Evolutionary conservation across 2,797 vertebrate species (phyloP).

Genomic region (Neosalanx taihuensis): DNA sequence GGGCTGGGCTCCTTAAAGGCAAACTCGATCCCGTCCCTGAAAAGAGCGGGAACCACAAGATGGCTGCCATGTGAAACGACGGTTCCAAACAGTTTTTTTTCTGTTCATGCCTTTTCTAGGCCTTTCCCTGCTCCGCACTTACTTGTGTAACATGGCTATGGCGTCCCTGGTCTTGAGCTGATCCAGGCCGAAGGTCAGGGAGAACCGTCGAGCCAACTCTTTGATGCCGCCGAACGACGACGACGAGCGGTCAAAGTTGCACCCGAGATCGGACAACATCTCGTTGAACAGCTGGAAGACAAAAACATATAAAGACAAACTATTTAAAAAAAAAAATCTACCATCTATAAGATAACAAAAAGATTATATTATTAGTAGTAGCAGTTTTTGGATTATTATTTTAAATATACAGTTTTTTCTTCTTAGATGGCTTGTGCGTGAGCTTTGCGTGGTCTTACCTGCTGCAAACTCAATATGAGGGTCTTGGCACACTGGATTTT

Average conservation of each 20-base stretch:
- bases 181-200: constrained; percentile 97
- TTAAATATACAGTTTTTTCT: not conserved
- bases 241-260: constrained; percentile 94
- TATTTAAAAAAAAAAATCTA: not conserved
- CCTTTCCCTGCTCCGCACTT: constrained; percentile 55
- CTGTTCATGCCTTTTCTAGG: not conserved
- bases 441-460: constrained; percentile 76
- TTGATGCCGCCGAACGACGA: constrained; percentile 96
- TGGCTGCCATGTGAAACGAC: not conserved
- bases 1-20: constrained; percentile 97
- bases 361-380: no score
- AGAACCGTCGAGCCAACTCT: constrained; percentile 96
- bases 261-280: constrained; percentile 96
- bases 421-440: not conserved
- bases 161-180: constrained; percentile 98
- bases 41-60: constrained; percentile 4
- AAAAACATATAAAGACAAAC: not conserved
- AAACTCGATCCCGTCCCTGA: constrained; percentile 98
- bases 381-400: not conserved
- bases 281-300: constrained; percentile 90
- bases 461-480: constrained; percentile 97
- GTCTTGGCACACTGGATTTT: constrained; percentile 99
- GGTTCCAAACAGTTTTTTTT: not conserved
- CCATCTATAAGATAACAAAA: not conserved
- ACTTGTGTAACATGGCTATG: constrained; percentile 99